Conservation (phyloP, 2,113 vertebrate genomes). For the Amphilophus citrinellus region DNA sequence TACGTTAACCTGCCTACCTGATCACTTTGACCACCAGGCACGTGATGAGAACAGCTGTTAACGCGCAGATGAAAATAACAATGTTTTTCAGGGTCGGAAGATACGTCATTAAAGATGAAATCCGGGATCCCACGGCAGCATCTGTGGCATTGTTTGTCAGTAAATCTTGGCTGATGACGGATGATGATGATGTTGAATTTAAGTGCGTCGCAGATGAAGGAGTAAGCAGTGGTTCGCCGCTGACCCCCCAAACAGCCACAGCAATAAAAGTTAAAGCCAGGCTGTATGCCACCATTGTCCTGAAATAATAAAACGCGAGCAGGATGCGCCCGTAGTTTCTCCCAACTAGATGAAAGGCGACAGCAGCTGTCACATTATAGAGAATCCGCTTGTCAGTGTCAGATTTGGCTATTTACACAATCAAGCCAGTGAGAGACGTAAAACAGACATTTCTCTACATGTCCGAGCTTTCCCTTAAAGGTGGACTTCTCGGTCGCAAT, state of each 20-base stretch:
- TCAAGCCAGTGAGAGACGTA: not conserved
- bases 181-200: slow-evolving; percentile 68
- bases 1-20: slow-evolving; percentile 81
- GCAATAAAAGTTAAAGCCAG: slow-evolving; percentile 60
- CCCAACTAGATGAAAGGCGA: slow-evolving; percentile 16
- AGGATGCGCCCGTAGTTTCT: slow-evolving; percentile 1
- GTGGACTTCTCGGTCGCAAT: not conserved
- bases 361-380: slow-evolving; percentile 69
- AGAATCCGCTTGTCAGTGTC: slow-evolving; percentile 1
- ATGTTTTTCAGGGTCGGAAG: slow-evolving; percentile 89
- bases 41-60: slow-evolving; percentile 86
- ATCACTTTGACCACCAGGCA: slow-evolving; percentile 89
- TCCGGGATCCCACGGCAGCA: slow-evolving; percentile 69
- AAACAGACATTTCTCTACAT: slow-evolving; percentile 33
- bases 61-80: slow-evolving; percentile 86
- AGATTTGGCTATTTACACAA: slow-evolving; percentile 15
- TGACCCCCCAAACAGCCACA: slow-evolving; percentile 57
- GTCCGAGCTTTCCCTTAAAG: not conserved
- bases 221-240: slow-evolving; percentile 47
- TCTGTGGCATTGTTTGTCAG: slow-evolving; percentile 60
- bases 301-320: not conserved
- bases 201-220: slow-evolving; percentile 64
- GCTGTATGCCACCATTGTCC: slow-evolving; percentile 54
- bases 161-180: slow-evolving; percentile 26
- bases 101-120: slow-evolving; percentile 84